A percentile compares a stretch with the other conserved stretches of the same genome.
Conservation (phyloP, 2,797 vertebrate genomes). For the Nasua narica region DNA sequence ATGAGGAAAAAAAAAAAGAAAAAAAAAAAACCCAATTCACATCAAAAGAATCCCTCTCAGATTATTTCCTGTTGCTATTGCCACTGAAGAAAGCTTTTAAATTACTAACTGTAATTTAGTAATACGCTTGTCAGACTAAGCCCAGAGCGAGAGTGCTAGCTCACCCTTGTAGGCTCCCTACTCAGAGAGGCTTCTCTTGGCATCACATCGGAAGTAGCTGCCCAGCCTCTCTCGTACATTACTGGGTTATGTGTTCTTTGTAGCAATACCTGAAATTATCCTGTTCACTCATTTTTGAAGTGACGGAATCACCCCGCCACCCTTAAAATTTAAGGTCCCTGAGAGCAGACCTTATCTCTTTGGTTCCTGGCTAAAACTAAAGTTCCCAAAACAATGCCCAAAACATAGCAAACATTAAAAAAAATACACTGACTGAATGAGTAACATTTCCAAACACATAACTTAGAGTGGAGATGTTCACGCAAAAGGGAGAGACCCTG, state of each 20-base stretch:
- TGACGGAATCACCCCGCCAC: not conserved
- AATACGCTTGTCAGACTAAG: not conserved
- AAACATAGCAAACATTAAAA: not conserved
- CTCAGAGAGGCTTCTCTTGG: not conserved
- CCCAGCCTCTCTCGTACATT: not conserved
- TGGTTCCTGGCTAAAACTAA: not conserved
- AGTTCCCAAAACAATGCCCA: not conserved
- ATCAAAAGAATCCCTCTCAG: not conserved
- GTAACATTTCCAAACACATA: not conserved
- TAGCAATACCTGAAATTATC: not conserved
- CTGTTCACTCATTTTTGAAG: not conserved
- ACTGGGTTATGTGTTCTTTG: not conserved
- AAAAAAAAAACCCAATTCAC: not conserved
- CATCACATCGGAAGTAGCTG: not conserved
- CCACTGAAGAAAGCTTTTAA: not conserved
- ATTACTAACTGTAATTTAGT: no score
- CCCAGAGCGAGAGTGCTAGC: not conserved
- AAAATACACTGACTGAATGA: not conserved
- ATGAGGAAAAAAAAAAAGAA: no score
- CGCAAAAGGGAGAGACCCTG: not conserved
- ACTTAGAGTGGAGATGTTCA: not conserved
- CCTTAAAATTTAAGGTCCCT: not conserved
- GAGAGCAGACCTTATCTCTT: not conserved
- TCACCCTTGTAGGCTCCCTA: not conserved
- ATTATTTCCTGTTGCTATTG: not conserved